A percentile compares a stretch with the other conserved stretches of the same genome.
phyloP scores from a whole-genome alignment of 2,113 vertebrate genomes.

The Mastomys natalensis region DNA sequence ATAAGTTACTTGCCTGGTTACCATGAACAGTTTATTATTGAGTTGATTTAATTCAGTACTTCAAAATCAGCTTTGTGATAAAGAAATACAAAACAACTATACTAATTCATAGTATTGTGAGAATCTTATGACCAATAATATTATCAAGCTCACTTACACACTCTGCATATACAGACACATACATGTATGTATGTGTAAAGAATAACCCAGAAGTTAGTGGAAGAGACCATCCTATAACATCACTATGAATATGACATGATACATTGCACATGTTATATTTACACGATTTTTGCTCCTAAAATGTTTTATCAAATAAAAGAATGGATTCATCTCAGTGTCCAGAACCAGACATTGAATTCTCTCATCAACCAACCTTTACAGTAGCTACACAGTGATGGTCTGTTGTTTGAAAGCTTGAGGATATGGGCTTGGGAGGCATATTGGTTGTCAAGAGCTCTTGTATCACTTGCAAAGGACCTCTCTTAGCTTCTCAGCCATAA shows the following conservation, averaged over 20 bases:
- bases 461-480: accelerated
- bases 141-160: neutral
- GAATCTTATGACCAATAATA: neutral
- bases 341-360: neutral
- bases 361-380: neutral
- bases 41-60: neutral
- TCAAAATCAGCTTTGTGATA: neutral
- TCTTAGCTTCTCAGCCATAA: neutral
- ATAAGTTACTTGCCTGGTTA: neutral
- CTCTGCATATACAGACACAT: neutral
- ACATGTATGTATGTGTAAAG: neutral
- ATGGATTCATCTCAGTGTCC: neutral
- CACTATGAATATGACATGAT: no score
- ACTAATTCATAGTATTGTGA: neutral
- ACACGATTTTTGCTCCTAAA: neutral
- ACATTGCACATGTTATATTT: neutral
- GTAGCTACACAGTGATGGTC: neutral
- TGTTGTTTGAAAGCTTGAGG: neutral
- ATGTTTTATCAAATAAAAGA: neutral
- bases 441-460: neutral
- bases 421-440: neutral
- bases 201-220: neutral
- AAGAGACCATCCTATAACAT: neutral
- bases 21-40: no score
- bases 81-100: neutral